Evolutionary conservation across 2,888 invertebrate species (phyloP), one percentile per base, ranked within the genome.

Genomic region (Electrophaes corylata): DNA sequence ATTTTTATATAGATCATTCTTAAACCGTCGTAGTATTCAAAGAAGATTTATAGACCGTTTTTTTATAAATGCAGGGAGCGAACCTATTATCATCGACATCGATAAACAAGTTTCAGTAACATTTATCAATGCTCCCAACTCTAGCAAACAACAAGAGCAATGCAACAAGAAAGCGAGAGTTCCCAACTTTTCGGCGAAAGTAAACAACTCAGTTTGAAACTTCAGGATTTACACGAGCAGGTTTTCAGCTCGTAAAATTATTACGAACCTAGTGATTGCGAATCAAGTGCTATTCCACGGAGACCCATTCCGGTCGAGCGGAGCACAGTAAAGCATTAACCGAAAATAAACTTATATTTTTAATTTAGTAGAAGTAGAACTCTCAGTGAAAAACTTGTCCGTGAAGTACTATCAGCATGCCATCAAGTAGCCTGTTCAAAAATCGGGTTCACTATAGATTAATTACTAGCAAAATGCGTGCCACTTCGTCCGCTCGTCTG

Each of bases 121-220:
- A 0, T n/a, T n/a, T 16, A 37, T 37, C 16, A 16, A 33, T 11
- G 18, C 19, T 23, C 12, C 59, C 64, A 65, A 14, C 67, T 41
- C 67, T 67, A 64, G 11, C 10, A 23, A 58, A 60, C 57, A 64
- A 51, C 61, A 62, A 64, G 62, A 60, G 57, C 47, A 57, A 60
- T 69, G 67, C 71, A 70, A 65, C 65, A 67, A 70, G 70, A 69
- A 70, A 72, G 55, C 62, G 69, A 68, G 64, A 67, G 66, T 67
- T 50, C 41, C 52, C 8, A 64, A 68, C 49, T 58, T 64, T 44
- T 37, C 49, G 31, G 41, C 5, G 60, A 67, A 64, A 67, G 62
- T 64, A 67, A 68, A 65, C 52, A 64, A 48, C 50, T 57, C 56
- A 33, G 46, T 62, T 53, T 51, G 52, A 52, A 64, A 64, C 57